A percentile compares a stretch with the other conserved stretches of the same genome.
Conservation (phyloP, 2,113 vertebrate genomes). For the Antigone vipio region DNA sequence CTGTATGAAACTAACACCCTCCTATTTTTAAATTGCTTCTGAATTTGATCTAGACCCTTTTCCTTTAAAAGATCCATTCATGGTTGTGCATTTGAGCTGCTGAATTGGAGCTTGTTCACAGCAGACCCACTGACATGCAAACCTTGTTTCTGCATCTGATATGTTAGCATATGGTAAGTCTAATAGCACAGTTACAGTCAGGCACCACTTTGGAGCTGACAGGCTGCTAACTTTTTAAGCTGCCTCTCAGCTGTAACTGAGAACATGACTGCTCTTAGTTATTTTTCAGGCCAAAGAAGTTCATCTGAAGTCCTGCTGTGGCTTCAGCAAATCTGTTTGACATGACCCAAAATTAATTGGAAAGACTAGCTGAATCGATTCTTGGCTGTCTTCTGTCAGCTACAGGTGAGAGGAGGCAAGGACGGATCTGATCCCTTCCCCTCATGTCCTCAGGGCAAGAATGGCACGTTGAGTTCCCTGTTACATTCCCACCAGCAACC, state of each 20-base stretch:
- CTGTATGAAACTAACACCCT: background rate
- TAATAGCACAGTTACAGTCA: background rate
- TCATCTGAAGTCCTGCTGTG: background rate
- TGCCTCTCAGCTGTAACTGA: background rate
- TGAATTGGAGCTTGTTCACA: background rate
- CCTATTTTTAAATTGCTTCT: constrained; percentile 12
- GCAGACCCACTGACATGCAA: background rate
- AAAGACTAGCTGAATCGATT: background rate
- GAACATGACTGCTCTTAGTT: background rate
- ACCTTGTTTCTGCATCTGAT: background rate
- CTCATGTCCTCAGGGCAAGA: background rate
- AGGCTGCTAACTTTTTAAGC: background rate
- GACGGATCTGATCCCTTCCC: background rate
- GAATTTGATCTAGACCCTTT: background rate
- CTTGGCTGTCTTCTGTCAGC: background rate
- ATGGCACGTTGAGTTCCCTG: fast-evolving
- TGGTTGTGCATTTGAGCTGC: background rate
- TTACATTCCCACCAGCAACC: background rate
- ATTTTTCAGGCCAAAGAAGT: background rate
- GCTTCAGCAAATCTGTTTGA: background rate
- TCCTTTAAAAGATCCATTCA: background rate
- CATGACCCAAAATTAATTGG: background rate
- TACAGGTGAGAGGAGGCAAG: background rate
- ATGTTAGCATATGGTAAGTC: background rate
- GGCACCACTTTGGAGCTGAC: background rate